Percentiles rank a stretch among this genome's conserved stretches.
phyloP scores from a whole-genome alignment of 2,113 vertebrate species.

The Apus apus region DNA sequence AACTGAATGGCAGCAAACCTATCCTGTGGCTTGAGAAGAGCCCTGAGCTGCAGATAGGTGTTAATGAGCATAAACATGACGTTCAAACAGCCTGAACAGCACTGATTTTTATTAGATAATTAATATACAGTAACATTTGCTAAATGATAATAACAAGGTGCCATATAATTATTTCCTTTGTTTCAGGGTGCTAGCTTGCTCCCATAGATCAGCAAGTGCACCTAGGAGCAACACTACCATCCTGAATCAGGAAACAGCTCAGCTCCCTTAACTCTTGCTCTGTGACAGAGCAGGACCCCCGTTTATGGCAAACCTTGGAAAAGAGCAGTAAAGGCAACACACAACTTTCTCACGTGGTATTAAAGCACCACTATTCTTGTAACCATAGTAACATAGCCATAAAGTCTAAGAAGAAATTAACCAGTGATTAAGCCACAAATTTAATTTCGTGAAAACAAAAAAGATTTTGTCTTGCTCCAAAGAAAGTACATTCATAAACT shows the following conservation, averaged over 20 bases:
- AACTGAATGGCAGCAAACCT: rapidly evolving
- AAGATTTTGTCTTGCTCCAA: not conserved
- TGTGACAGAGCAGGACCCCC: not conserved
- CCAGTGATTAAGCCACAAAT: not conserved
- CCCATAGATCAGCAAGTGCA: rapidly evolving
- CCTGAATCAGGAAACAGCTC: not conserved
- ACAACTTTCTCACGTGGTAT: not conserved
- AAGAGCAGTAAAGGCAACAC: rapidly evolving
- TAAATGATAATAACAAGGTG: not conserved
- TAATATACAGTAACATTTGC: not conserved
- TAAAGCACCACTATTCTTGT: not conserved
- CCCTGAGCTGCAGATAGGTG: not conserved
- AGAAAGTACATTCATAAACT: not conserved
- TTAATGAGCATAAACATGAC: not conserved
- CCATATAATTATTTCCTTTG: not conserved
- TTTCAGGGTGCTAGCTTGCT: not conserved
- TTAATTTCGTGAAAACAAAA: not conserved
- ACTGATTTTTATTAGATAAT: not conserved
- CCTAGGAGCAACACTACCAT: not conserved
- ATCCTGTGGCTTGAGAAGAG: not conserved
- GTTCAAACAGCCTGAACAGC: not conserved
- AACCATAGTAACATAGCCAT: not conserved
- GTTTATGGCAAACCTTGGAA: not conserved
- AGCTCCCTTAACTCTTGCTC: not conserved
- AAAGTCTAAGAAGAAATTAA: not conserved